Evolutionary conservation across 1,140 invertebrate species (phyloP), one percentile per base, ranked within the genome.

Genomic region (Cotesia glomerata): DNA sequence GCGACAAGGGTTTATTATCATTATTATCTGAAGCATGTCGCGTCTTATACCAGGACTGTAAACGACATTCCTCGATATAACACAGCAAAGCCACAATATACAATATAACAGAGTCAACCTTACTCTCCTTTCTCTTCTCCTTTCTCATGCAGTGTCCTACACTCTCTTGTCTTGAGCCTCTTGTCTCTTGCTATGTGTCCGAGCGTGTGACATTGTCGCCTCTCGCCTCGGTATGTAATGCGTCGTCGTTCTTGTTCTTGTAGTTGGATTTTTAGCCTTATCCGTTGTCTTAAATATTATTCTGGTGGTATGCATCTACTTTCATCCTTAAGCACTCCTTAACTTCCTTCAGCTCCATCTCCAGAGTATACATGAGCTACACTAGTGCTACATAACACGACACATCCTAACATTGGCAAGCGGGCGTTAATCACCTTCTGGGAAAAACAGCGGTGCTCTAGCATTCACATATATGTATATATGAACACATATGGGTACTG

Each of bases 391-490:
- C 39, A 45, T 18, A 59, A 71, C 49, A 71, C 51, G 62, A 71
- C 49, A 52, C 61, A 62, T 35, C 14, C 32, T 67, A 11, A 35
- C 35, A 66, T 58, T 65, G 72, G 72, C 75, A 78, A 71, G 36
- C 8, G 39, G 75, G 78, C 76, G 76, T 81, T 81, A 80, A 80
- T 79, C 77, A 81, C 75, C 73, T 73, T 45, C 62, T 18, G 5
- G 74, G 75, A 69, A 75, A 72, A 69, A 54, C 71, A 72, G 64
- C 35, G 39, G 52, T 75, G 18, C 59, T 26, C 39, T 45, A 45
- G 39, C 39, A 45, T 45, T 9, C 11, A 45, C 11, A 16, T 56
- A 54, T 54, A 56, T 56, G n/a, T 56, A 16, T 14, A 14, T 56
- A 14, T 56, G n/a, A 7, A 14, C 16, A 56, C 5, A 5, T 45